Conservation (phyloP, 2,113 vertebrate genomes). For the Vicugna pacos region DNA sequence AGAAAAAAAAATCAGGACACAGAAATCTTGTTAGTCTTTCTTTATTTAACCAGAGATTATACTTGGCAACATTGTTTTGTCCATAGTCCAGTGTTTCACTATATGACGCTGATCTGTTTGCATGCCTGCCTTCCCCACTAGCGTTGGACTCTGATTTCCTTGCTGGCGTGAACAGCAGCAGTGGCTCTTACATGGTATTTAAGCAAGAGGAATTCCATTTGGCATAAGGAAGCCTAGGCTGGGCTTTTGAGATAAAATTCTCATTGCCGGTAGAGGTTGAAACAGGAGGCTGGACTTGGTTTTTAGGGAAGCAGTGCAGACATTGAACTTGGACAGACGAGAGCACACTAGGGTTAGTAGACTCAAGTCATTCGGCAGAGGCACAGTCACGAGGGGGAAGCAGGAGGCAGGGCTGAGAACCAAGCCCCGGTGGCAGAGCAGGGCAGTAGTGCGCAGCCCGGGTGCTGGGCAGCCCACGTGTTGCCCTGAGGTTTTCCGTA, state of each 20-base stretch:
- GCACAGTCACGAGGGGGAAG: neutral
- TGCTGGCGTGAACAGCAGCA: neutral
- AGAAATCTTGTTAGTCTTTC: constrained; percentile 19
- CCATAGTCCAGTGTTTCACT: neutral
- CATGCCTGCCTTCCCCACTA: neutral
- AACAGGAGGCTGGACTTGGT: neutral
- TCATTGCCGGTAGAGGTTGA: neutral
- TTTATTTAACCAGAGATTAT: constrained; percentile 25
- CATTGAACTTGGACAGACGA: neutral
- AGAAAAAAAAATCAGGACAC: constrained; percentile 1
- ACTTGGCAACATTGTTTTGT: neutral
- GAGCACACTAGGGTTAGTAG: neutral
- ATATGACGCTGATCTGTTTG: neutral
- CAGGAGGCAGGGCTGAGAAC: neutral
- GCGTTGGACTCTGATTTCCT: neutral
- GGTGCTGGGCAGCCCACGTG: neutral
- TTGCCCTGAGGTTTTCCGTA: neutral
- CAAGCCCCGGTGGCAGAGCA: neutral
- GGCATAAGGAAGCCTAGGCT: neutral
- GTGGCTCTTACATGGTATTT: neutral
- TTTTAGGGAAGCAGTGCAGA: neutral
- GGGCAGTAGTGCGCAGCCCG: neutral
- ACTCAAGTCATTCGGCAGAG: neutral
- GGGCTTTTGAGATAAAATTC: neutral
- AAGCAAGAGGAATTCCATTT: neutral